Evolutionary conservation across 23 tunicate genomes (phyloP), one percentile per base, ranked within the genome.

Genomic region (Ascidia mentula): DNA sequence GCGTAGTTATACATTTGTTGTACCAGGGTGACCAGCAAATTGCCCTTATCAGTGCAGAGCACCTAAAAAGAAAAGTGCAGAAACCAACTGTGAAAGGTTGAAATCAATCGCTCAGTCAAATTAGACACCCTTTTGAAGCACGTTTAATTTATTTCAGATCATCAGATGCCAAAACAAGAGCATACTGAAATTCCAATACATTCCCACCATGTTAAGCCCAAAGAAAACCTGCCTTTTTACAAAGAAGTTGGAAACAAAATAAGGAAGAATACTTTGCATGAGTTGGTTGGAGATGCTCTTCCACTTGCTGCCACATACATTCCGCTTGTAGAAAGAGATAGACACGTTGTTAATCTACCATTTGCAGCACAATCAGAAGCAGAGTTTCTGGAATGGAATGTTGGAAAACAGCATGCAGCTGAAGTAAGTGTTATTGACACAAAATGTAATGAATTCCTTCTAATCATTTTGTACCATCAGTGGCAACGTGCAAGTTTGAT

Each of bases 361-460:
- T 91, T 91, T 60, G 86, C 87, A 60, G 97, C 97, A 31, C 53
- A 74, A 77, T 32, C 87, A 0, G 97, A 91, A 81, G 70, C 87
- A 4, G 87, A 85, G 17, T 91, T 85, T 70, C 45, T 82, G 34
- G 87, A 82, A 18, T 91, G 97, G 97, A 91, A 91, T 61, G 77
- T 85, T 46, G 97, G 97, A 32, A 91, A 91, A 40, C 97, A 91
- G 78, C 69, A 89, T 0, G 97, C 97, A 18, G 74, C 97, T 15
- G 90, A 91, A 83, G 97, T 90, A 40, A 59, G 70, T 30, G 46
- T 3, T 5, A 1, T 53, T 53, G 1, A 53, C 22, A 12, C 53
- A 53, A 53, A 53, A 5, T 53, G 13, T 5, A 53, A 20, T 5
- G 22, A 28, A 20, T 53, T 53, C n/a, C n/a, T n/a, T n/a, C n/a